Evolutionary conservation across 2,113 vertebrate genomes (phyloP).

Genomic region (Eulemur rufifrons): DNA sequence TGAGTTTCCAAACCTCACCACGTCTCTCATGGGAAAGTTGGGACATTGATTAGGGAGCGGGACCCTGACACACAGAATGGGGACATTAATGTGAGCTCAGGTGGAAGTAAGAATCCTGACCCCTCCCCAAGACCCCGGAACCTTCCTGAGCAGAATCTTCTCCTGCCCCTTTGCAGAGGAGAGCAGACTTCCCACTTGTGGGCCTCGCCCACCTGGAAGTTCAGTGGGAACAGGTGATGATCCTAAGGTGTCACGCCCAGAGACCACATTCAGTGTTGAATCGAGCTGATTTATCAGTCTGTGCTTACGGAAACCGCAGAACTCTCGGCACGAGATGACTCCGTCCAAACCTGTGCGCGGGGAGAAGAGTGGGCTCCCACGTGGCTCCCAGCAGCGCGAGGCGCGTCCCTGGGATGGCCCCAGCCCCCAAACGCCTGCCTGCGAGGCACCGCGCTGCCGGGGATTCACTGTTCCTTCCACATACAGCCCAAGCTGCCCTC

Average conservation of each 20-base stretch:
- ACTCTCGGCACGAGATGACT: rapidly evolving
- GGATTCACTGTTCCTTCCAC: background rate
- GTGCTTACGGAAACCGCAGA: background rate
- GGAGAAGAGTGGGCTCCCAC: background rate
- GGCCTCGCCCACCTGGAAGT: background rate
- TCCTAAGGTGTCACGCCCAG: background rate
- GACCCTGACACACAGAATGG: background rate
- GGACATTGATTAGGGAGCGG: background rate
- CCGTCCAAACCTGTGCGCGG: rapidly evolving
- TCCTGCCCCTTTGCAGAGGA: background rate
- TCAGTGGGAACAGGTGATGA: background rate
- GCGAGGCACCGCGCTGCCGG: background rate
- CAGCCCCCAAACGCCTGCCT: background rate
- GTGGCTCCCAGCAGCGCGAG: background rate
- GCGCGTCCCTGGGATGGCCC: background rate
- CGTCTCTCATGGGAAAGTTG: background rate
- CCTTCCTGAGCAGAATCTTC: background rate
- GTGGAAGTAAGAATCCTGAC: background rate
- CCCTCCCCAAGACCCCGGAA: background rate
- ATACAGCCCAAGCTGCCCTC: background rate
- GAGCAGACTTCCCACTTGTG: background rate
- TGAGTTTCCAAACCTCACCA: background rate
- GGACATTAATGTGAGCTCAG: background rate
- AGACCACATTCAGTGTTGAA: background rate
- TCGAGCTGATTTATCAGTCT: rapidly evolving